Evolutionary conservation across 1,140 invertebrate genomes (phyloP).

Genomic region (Anagrus nilaparvatae): DNA sequence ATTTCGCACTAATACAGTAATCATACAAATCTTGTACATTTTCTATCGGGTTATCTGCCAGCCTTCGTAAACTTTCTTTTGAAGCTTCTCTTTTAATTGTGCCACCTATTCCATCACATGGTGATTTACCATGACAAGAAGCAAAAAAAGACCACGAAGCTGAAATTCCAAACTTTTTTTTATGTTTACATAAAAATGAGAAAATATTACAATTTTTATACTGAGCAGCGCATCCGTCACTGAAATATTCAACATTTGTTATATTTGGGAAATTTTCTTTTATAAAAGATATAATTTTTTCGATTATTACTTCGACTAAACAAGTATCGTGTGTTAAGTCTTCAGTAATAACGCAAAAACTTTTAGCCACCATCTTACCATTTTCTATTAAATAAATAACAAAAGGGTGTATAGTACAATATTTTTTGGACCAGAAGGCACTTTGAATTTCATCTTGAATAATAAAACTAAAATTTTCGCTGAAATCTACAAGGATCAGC

Average conservation of each 20-base stretch:
- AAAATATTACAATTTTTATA: background rate
- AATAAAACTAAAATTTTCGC: constrained; percentile 13
- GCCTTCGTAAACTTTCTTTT: background rate
- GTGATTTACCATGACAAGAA: background rate
- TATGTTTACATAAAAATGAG: background rate
- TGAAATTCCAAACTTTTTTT: background rate
- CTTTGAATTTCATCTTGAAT: constrained; percentile 11
- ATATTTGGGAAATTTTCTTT: background rate
- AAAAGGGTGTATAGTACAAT: constrained; percentile 11
- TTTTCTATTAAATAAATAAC: constrained; percentile 6
- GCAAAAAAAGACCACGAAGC: background rate
- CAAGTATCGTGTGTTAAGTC: background rate
- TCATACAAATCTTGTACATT: constrained; percentile 5
- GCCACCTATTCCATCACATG: background rate
- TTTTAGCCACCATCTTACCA: constrained; percentile 5
- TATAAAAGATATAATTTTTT: background rate
- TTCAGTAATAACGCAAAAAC: background rate
- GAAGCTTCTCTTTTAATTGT: background rate
- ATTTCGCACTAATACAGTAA: constrained; percentile 7
- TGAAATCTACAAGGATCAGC: constrained; percentile 11
- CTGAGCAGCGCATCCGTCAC: background rate
- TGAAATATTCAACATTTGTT: background rate
- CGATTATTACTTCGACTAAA: background rate
- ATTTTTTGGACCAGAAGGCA: constrained; percentile 10
- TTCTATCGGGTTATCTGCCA: constrained; percentile 12